Evolutionary conservation across 2,888 invertebrate genomes (phyloP).

Genomic region (Acronicta leporina): DNA sequence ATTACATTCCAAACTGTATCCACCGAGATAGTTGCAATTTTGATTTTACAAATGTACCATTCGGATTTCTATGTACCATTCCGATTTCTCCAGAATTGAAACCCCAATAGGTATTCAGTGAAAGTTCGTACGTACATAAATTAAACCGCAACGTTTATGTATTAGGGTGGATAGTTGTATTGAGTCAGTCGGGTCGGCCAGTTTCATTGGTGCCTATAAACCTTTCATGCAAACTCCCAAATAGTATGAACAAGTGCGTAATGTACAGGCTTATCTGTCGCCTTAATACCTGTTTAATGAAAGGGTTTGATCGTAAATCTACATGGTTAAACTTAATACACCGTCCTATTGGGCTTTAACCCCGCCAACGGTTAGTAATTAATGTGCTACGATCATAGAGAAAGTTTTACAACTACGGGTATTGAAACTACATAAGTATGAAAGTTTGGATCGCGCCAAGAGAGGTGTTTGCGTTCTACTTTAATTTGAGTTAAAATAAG

Average conservation of each 20-base stretch:
- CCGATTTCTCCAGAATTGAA: slow-evolving; percentile 56
- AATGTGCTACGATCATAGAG: slow-evolving; percentile 84
- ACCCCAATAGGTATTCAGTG: slow-evolving; percentile 57
- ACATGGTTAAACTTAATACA: slow-evolving; percentile 85
- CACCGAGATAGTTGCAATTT: slow-evolving; percentile 53
- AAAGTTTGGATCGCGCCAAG: slow-evolving; percentile 80
- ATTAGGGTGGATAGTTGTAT: slow-evolving; percentile 74
- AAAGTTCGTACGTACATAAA: slow-evolving; percentile 72
- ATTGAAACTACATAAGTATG: slow-evolving; percentile 85
- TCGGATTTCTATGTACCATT: slow-evolving; percentile 43
- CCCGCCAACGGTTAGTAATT: slow-evolving; percentile 80
- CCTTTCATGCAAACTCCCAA: slow-evolving; percentile 79
- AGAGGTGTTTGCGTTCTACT: slow-evolving; percentile 80
- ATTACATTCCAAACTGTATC: slow-evolving; percentile 49
- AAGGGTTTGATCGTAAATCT: slow-evolving; percentile 88
- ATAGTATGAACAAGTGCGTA: slow-evolving; percentile 84
- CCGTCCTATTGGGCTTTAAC: slow-evolving; percentile 81
- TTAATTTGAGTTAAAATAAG: slow-evolving; percentile 82
- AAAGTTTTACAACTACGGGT: slow-evolving; percentile 84
- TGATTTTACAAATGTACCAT: slow-evolving; percentile 55
- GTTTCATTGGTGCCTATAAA: slow-evolving; percentile 78
- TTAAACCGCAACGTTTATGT: slow-evolving; percentile 76
- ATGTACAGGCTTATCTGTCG: slow-evolving; percentile 84
- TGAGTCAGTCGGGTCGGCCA: slow-evolving; percentile 72
- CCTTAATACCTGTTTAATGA: slow-evolving; percentile 88